Conservation (phyloP, 2,888 invertebrate species). For the Monopis laevigella region DNA sequence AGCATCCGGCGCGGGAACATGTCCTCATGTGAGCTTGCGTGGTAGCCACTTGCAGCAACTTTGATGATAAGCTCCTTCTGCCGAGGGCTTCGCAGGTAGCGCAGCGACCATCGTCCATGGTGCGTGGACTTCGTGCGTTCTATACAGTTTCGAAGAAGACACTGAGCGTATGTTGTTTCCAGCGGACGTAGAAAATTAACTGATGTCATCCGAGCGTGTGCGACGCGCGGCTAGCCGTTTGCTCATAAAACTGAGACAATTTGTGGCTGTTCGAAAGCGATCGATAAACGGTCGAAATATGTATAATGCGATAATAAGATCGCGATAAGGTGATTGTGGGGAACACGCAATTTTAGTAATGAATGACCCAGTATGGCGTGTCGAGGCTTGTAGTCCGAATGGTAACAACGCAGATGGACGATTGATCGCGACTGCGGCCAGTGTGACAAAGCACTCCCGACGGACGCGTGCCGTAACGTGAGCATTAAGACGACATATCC, state of each 20-base stretch:
- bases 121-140: slow-evolving; percentile 52
- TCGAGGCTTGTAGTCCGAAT: too few species aligned
- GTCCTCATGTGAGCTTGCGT: slow-evolving; percentile 60
- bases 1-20: slow-evolving; percentile 40
- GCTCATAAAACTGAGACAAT: slow-evolving; percentile 50
- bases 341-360: slow-evolving; percentile 62
- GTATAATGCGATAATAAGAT: slow-evolving; percentile 60
- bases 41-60: slow-evolving; percentile 57
- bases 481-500: slow-evolving; percentile 52
- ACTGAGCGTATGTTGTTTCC: slow-evolving; percentile 59
- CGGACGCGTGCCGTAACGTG: slow-evolving; percentile 46
- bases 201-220: slow-evolving; percentile 62
- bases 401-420: slow-evolving; percentile 37
- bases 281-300: slow-evolving; percentile 56
- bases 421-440: slow-evolving; percentile 44
- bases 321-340: slow-evolving; percentile 51
- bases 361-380: too few species aligned
- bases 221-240: slow-evolving; percentile 36
- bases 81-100: slow-evolving; percentile 58
- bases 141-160: slow-evolving; percentile 53
- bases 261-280: slow-evolving; percentile 38
- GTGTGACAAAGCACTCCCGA: slow-evolving; percentile 44
- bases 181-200: slow-evolving; percentile 61
- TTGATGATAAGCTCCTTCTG: slow-evolving; percentile 50
- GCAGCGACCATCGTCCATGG: slow-evolving; percentile 58